A percentile compares a stretch with the other conserved stretches of the same genome.
phyloP scores from a whole-genome alignment of 2,888 invertebrate genomes.

The Hedychridium roseum region DNA sequence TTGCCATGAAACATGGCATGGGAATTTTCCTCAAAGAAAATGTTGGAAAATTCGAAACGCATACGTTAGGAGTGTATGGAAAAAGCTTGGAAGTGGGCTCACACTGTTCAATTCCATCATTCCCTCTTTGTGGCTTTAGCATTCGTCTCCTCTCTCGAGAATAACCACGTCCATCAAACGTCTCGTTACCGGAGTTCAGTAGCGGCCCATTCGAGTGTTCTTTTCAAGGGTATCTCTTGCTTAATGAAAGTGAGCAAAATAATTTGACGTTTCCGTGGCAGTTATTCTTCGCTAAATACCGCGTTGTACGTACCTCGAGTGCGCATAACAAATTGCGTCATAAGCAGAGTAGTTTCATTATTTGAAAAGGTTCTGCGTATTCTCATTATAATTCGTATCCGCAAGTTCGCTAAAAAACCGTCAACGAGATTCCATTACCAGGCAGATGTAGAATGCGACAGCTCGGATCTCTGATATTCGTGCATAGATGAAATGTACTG shows the following conservation, averaged over 20 bases:
- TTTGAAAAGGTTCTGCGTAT: too few species aligned
- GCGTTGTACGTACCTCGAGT: background rate
- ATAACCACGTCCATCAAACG: slow-evolving; percentile 61
- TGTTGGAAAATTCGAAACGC: too few species aligned
- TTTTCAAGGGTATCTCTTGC: slow-evolving; percentile 33
- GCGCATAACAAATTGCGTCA: too few species aligned
- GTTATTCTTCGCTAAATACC: too few species aligned
- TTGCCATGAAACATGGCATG: too few species aligned
- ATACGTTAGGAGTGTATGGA: too few species aligned
- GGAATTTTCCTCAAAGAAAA: too few species aligned
- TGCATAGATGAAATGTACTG: slow-evolving; percentile 43
- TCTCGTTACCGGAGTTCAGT: slow-evolving; percentile 52
- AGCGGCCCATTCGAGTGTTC: slow-evolving; percentile 26
- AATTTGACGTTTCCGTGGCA: slow-evolving; percentile 40
- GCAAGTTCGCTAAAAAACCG: too few species aligned
- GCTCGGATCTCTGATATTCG: slow-evolving; percentile 37
- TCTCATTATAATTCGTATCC: too few species aligned
- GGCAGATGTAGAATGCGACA: too few species aligned
- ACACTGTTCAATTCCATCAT: slow-evolving; percentile 51
- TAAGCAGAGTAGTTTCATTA: too few species aligned
- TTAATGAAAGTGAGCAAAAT: slow-evolving; percentile 51
- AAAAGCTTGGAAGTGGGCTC: slow-evolving; percentile 26
- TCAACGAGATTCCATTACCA: too few species aligned
- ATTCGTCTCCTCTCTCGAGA: slow-evolving; percentile 51
- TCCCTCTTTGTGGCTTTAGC: slow-evolving; percentile 23